Conservation (phyloP, 2,888 invertebrate species). For the Ceramica pisi region DNA sequence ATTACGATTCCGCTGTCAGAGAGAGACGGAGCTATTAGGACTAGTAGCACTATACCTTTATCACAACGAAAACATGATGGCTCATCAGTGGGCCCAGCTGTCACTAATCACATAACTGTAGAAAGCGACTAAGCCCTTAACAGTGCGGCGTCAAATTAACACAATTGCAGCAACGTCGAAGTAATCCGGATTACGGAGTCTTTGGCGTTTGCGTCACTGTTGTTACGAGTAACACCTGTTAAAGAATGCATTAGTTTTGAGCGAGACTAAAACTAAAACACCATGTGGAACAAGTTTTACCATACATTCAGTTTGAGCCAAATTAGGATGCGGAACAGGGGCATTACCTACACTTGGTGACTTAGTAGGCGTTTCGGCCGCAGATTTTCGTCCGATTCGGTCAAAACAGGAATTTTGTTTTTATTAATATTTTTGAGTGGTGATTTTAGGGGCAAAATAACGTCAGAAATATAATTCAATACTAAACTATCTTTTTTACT, state of each 20-base stretch:
- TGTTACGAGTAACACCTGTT: constrained; percentile 40
- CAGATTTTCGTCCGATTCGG: no score
- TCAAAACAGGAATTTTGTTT: no score
- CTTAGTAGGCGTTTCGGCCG: no score
- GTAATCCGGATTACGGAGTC: constrained; percentile 56
- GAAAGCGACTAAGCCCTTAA: constrained; percentile 59
- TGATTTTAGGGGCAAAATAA: no score
- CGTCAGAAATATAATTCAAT: no score
- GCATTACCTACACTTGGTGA: no score
- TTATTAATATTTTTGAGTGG: no score
- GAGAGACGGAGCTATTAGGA: no score
- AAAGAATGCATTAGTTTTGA: neutral
- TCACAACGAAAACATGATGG: no score
- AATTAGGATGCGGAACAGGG: neutral
- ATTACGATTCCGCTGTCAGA: no score
- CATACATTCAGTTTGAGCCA: neutral
- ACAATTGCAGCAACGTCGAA: constrained; percentile 53
- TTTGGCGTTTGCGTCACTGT: constrained; percentile 37
- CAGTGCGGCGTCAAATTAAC: constrained; percentile 33
- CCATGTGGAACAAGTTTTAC: neutral
- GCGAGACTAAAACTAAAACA: neutral
- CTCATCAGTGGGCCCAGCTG: constrained; percentile 5
- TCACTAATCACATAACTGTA: constrained; percentile 38
- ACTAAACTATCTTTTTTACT: no score
- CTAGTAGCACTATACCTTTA: no score